phyloP scores from a whole-genome alignment of 2,113 vertebrate species.

The Speoplatyrhinus poulsoni region DNA sequence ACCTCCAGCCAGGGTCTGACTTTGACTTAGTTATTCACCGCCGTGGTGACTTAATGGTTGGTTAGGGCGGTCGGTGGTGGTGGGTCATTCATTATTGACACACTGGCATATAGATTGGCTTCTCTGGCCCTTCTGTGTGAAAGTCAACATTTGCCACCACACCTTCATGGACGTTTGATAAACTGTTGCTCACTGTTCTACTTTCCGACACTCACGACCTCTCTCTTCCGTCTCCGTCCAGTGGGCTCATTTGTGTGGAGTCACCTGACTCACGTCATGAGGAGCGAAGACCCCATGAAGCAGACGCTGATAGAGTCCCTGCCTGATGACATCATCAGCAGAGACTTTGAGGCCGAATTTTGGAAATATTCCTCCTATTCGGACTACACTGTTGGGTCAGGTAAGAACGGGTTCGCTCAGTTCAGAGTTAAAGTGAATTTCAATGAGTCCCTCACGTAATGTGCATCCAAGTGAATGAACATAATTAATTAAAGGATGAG shows the following conservation, averaged over 20 bases:
- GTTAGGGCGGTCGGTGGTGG: too few relatives aligned
- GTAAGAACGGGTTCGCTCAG: constrained; percentile 54
- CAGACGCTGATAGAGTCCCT: constrained; percentile 74
- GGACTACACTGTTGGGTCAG: constrained; percentile 78
- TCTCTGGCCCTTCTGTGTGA: too few relatives aligned
- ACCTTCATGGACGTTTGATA: too few relatives aligned
- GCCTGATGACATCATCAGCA: constrained; percentile 84
- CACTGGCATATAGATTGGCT: too few relatives aligned
- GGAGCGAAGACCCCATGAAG: constrained; percentile 84
- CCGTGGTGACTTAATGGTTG: too few relatives aligned
- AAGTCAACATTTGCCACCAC: too few relatives aligned
- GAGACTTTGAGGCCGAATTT: constrained; percentile 80
- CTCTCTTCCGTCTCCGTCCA: constrained; percentile 39
- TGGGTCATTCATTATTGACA: too few relatives aligned
- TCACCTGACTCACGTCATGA: constrained; percentile 83
- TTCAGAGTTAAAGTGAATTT: neutral
- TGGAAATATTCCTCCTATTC: constrained; percentile 88
- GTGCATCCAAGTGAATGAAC: too few relatives aligned
- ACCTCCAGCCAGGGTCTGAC: constrained; percentile 85
- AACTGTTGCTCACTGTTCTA: neutral
- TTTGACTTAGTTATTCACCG: neutral
- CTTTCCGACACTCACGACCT: neutral
- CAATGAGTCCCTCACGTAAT: too few relatives aligned
- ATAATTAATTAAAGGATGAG: too few relatives aligned
- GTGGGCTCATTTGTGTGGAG: constrained; percentile 91